Evolutionary conservation across 2,113 vertebrate species (phyloP).

Genomic region (Hippocampus guttulatus): DNA sequence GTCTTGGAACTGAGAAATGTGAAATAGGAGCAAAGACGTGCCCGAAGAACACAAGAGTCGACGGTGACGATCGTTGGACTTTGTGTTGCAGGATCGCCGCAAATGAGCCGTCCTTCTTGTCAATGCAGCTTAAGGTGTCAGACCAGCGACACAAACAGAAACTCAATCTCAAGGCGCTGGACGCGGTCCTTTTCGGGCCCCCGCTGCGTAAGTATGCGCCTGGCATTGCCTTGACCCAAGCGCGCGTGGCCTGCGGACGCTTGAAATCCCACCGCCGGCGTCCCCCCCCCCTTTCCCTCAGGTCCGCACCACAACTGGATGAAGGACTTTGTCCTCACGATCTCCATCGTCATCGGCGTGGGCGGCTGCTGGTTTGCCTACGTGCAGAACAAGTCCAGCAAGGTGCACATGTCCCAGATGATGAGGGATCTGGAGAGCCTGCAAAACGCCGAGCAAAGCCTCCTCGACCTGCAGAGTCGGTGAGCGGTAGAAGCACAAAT

Average conservation of each 20-base stretch:
- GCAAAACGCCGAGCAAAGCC: conserved; percentile 90
- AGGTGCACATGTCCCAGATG: conserved; percentile 95
- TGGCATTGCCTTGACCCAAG: background rate
- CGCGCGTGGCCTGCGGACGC: too few relatives aligned
- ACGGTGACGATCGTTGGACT: too few relatives aligned
- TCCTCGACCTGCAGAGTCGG: conserved; percentile 91
- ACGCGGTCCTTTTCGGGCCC: conserved; percentile 95
- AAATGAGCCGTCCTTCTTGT: conserved; percentile 91
- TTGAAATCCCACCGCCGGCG: background rate
- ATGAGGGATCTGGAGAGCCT: conserved; percentile 98
- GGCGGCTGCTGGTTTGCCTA: conserved; percentile 99
- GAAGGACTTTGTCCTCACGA: conserved; percentile 93
- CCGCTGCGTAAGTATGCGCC: conserved; percentile 82
- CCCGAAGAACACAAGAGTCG: conserved; percentile 3
- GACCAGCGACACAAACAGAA: conserved; percentile 97
- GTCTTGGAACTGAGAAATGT: background rate
- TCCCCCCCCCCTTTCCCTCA: conserved; percentile 40
- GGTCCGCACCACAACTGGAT: conserved; percentile 96
- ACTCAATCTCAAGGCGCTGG: conserved; percentile 92
- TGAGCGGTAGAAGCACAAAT: conserved; percentile 46
- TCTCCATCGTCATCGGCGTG: conserved; percentile 96
- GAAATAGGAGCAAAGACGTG: background rate
- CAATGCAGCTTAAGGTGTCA: conserved; percentile 88
- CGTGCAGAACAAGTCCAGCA: conserved; percentile 92
- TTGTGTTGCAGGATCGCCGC: conserved; percentile 86